Evolutionary conservation across 2,888 invertebrate genomes (phyloP), one percentile per base, ranked within the genome.

Genomic region (Mayetiola destructor): DNA sequence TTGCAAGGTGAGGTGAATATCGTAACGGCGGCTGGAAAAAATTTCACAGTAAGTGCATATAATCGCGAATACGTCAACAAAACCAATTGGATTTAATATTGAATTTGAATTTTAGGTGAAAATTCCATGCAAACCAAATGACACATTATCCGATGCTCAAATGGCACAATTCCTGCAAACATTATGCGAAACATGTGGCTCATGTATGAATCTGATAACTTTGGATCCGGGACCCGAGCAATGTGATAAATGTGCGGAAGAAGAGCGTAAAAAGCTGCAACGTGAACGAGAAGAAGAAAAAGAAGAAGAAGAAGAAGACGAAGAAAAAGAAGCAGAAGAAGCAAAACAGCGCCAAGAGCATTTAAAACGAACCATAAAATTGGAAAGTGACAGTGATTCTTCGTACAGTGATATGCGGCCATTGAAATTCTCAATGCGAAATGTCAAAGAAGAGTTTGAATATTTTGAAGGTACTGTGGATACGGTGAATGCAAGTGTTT

Each of bases 21-120:
- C 60, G 71, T 73, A 12, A 71, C 73, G 27, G 73, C 72, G 14
- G 72, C 72, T 10, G 72, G 72, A 21, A 73, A 73, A 59, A 73
- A 72, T 63, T 73, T 72, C 58, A 73, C 73, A 36, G 73, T 72
- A 40, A 20, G 21, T n/a, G n/a, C n/a, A n/a, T n/a, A 21, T 9
- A 9, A 18, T 18, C 20, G 16, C 16, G 18, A 18, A 6, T 16
- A n/a, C 10, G 16, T 16, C 23, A 21, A 20, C 20, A 36, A 5
- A 36, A 36, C 14, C 10, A 10, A n/a, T n/a, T n/a, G n/a, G n/a
- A n/a, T n/a, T n/a, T n/a, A n/a, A n/a, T n/a, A n/a, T n/a, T n/a
- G n/a, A n/a, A n/a, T n/a, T n/a, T 16, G 16, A 8, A 39, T 39
- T 6, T 40, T 40, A 40, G 40, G 40, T 48, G 12, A 48, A 48